Evolutionary conservation across 2,113 vertebrate genomes (phyloP), one percentile per base, ranked within the genome.

Genomic region (Lagopus leucura): DNA sequence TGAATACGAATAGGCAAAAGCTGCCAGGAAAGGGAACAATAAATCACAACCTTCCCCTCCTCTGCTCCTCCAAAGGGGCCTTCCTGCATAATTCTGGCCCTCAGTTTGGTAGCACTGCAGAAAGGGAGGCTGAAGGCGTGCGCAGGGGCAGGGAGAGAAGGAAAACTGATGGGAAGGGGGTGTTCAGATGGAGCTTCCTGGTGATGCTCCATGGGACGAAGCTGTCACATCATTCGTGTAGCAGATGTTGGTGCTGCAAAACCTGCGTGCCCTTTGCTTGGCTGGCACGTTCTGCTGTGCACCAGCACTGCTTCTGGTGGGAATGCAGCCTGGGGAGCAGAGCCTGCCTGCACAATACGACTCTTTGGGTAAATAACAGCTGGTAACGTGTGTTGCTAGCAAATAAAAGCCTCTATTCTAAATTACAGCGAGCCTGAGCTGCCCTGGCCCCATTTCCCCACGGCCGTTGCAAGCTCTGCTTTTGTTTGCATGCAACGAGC

Each of bases 331-430:
- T 47, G 54, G 4, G 42, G 64, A 60, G 18, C 36, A 13, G 57
- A 54, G 81, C 73, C 64, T 89, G 81, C 58, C 69, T 55, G 36
- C 79, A 70, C 60, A 83, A 4, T 13, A 28, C 22, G 36, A 4
- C 61, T 61, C 30, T 54, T 88, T 12, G 28, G 83, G 75, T 92
- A 94, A 90, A 88, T 79, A 88, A 55, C 86, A 90, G 76, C 72
- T 58, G 70, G 30, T 20, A 16, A 63, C 34, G n/a, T 42, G 86
- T 27, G 71, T 71, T 48, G 67, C 30, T 14, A 13, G 86, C 86
- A 93, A 93, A 94, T 20, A 88, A 57, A 79, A 84, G 16, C 52
- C 45, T 79, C 71, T 60, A 1, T 64, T 82, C 82, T 54, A 43
- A 90, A 88, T 58, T 14, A 82, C 7, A 1, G 34, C 2, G 4